phyloP scores from a whole-genome alignment of 2,113 vertebrate species.

The Herpailurus yagouaroundi region DNA sequence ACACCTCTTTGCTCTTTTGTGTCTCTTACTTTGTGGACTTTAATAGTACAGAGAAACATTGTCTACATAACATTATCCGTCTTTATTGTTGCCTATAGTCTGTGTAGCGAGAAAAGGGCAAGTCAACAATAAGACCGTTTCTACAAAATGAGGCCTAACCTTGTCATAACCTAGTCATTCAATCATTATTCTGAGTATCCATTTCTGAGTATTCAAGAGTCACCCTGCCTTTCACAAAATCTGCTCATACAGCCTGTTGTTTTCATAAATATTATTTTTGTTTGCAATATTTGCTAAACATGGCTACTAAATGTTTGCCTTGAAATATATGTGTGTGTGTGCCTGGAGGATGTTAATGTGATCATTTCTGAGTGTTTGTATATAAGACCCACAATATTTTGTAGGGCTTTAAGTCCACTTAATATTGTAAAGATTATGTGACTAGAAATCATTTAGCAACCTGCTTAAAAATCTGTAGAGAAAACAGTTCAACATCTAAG shows the following conservation, averaged over 20 bases:
- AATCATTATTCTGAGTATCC: not conserved
- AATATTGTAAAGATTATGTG: not conserved
- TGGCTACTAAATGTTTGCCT: not conserved
- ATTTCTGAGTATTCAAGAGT: not conserved
- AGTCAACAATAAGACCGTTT: not conserved
- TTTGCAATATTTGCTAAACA: slow-evolving; percentile 5
- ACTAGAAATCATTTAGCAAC: not conserved
- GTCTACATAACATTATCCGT: not conserved
- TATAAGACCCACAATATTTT: not conserved
- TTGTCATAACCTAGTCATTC: not conserved
- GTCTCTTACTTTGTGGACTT: slow-evolving; percentile 17
- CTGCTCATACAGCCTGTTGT: not conserved
- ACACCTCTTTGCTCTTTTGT: not conserved
- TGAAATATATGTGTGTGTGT: not conserved
- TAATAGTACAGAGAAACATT: not conserved
- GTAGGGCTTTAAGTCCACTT: not conserved
- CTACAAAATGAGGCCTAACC: not conserved
- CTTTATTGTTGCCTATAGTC: not conserved
- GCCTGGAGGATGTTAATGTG: not conserved
- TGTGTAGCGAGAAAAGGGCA: not conserved
- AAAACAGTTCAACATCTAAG: not conserved
- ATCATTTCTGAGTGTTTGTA: not conserved
- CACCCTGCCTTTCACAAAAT: not conserved
- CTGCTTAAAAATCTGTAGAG: not conserved
- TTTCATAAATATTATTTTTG: slow-evolving; percentile 15